Percentiles rank a stretch among this genome's conserved stretches.
Conservation (phyloP, 2,888 invertebrate genomes). For the Microplitis manilae region DNA sequence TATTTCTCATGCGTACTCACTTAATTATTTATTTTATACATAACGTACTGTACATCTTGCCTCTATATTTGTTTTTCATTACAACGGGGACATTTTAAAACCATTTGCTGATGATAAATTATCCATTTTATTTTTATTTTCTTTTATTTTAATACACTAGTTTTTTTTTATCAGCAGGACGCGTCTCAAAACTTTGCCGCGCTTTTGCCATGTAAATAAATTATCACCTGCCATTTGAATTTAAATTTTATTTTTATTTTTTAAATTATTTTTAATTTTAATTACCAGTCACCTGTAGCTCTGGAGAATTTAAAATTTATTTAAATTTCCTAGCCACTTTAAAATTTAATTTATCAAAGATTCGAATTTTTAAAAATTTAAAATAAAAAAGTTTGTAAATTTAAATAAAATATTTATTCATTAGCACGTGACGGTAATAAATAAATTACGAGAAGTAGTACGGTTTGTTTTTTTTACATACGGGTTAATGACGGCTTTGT, state of each 20-base stretch:
- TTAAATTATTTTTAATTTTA: background rate
- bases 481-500: constrained; percentile 28
- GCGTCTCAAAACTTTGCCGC: no score
- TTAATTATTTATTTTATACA: background rate
- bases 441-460: background rate
- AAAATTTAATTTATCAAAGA: no score
- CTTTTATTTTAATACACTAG: background rate
- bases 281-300: background rate
- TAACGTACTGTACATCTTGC: background rate
- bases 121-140: background rate
- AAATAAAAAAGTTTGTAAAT: background rate
- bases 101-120: background rate
- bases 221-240: background rate
- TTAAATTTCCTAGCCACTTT: no score
- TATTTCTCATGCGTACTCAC: background rate
- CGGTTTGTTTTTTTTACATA: background rate
- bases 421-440: background rate
- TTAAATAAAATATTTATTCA: background rate
- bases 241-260: background rate
- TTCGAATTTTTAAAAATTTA: no score
- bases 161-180: no score
- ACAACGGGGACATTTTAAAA: background rate
- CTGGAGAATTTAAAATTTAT: background rate
- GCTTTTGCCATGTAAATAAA: no score
- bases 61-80: background rate